Conservation (phyloP, 2,888 invertebrate species). For the Leistus spinibarbis region DNA sequence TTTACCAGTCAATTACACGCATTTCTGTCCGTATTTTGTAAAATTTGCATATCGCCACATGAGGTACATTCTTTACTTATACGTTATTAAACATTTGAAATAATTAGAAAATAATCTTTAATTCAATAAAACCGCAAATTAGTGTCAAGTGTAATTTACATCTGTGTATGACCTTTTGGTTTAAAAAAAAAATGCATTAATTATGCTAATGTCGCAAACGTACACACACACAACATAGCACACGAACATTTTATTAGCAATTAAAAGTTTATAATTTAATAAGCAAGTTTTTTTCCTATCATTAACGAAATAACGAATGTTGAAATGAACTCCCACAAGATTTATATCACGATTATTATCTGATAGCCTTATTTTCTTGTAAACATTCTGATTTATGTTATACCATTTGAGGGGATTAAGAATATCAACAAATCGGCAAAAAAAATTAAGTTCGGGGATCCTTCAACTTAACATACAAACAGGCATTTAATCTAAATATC, state of each 20-base stretch:
- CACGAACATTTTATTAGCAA: neutral
- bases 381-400: no score
- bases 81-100: neutral
- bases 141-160: neutral
- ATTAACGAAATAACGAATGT: neutral
- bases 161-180: neutral
- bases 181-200: conserved; percentile 5
- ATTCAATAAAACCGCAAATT: neutral
- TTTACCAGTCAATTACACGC: neutral
- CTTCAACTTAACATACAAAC: no score
- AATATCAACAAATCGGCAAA: no score
- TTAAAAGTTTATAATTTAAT: neutral
- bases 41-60: neutral
- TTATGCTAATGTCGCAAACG: conserved; percentile 2
- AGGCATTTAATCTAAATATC: no score
- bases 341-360: neutral
- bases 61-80: neutral
- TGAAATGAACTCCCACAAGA: neutral
- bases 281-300: neutral
- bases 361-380: neutral
- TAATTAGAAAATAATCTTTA: neutral
- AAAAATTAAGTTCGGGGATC: no score
- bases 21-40: neutral
- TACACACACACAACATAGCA: conserved; percentile 1
- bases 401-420: no score